Percentiles rank a stretch among this genome's conserved stretches.
These are phyloP conservation scores for Indicator indicator DNA, from an alignment of 2,113 vertebrate species.

Conservation along the genomic window DNA sequence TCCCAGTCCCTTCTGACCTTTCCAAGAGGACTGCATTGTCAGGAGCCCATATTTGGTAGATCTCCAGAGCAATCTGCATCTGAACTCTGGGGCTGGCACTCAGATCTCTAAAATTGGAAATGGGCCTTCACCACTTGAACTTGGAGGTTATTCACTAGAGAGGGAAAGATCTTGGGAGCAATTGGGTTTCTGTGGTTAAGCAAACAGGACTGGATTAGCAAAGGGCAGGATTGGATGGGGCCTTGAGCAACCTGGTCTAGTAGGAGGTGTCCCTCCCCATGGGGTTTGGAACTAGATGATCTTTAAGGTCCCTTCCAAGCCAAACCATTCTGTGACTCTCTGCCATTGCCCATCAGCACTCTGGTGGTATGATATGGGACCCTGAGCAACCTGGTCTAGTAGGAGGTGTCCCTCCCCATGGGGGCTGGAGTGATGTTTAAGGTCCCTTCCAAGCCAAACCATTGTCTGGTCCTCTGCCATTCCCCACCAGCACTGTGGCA, in stretches of 20 bases:
- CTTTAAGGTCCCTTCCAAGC: too few relatives aligned
- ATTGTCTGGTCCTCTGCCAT: background rate
- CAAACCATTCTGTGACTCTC: too few relatives aligned
- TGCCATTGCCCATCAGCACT: background rate
- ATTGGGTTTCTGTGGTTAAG: background rate
- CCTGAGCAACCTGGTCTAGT: too few relatives aligned
- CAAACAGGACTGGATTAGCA: background rate
- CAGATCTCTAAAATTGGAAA: slow-evolving; percentile 47
- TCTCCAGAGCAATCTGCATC: slow-evolving; percentile 16
- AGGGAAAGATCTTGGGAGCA: background rate
- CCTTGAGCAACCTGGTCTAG: too few relatives aligned
- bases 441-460: too few relatives aligned
- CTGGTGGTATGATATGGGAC: too few relatives aligned
- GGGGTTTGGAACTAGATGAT: too few relatives aligned
- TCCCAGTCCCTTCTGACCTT: slow-evolving; percentile 20
- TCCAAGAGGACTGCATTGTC: background rate
- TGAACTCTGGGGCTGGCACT: background rate
- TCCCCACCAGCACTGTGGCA: background rate
- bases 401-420: too few relatives aligned
- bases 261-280: too few relatives aligned
- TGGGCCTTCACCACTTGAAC: background rate
- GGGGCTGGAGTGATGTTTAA: too few relatives aligned
- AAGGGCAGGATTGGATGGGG: background rate
- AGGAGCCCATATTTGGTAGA: slow-evolving; percentile 49
- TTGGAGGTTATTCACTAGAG: background rate